Conservation (phyloP, 2,888 invertebrate species). For the Linhomoeus sp. region DNA sequence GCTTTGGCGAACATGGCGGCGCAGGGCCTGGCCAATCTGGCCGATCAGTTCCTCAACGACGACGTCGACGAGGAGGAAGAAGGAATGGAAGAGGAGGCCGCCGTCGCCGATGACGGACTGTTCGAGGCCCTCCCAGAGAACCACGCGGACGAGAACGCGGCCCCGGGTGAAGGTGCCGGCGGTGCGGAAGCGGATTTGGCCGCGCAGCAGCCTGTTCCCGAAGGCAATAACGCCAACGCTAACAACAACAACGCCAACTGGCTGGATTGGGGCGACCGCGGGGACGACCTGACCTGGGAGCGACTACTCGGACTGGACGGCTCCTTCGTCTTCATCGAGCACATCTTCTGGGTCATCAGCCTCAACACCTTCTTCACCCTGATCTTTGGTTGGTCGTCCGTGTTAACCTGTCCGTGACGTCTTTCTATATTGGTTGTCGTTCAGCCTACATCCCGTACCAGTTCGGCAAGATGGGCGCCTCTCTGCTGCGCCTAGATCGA, state of each 20-base stretch:
- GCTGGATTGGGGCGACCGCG: constrained; percentile 94
- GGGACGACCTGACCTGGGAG: constrained; percentile 89
- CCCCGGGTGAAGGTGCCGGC: neutral
- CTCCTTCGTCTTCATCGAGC: constrained; percentile 84
- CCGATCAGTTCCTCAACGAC: no score
- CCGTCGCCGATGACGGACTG: constrained; percentile 1
- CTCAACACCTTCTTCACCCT: constrained; percentile 87
- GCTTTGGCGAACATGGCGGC: no score
- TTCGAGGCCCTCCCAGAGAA: constrained; percentile 1
- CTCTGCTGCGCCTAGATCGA: neutral
- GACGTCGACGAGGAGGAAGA: neutral
- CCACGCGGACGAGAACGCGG: no score
- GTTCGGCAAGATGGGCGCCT: no score
- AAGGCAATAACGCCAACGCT: no score
- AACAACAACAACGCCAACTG: no score
- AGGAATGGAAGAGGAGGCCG: constrained; percentile 9
- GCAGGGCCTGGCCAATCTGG: no score
- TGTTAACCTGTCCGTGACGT: no score
- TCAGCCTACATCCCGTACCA: no score
- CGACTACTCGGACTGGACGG: constrained; percentile 82
- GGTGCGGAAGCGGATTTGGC: constrained; percentile 1
- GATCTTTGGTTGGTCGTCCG: constrained; percentile 46
- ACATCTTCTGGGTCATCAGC: constrained; percentile 97
- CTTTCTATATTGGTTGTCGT: no score
- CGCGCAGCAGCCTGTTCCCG: no score